Percentiles rank a stretch among this genome's conserved stretches.
Evolutionary conservation across 2,113 vertebrate genomes (phyloP).

Genomic region (Bos javanicus): DNA sequence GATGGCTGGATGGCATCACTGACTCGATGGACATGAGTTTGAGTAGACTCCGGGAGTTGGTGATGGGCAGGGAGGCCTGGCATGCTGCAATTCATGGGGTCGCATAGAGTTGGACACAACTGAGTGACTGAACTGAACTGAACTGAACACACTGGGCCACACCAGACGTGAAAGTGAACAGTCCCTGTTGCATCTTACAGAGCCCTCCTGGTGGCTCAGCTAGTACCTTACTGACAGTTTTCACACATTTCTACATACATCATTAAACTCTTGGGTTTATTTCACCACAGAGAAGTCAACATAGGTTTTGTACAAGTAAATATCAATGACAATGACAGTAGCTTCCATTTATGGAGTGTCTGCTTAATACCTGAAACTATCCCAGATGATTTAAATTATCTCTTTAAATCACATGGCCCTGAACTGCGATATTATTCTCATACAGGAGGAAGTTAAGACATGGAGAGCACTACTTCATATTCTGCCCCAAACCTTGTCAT

Average conservation of each 20-base stretch:
- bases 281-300: neutral
- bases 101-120: fast-evolving
- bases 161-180: fast-evolving
- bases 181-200: neutral
- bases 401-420: neutral
- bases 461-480: neutral
- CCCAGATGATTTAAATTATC: neutral
- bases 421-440: neutral
- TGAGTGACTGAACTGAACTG: no score
- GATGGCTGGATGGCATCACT: no score
- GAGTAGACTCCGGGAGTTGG: no score
- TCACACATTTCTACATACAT: neutral
- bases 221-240: neutral
- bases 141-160: neutral
- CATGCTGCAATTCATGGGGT: no score
- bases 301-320: neutral
- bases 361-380: neutral
- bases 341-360: neutral
- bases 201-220: neutral
- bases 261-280: neutral
- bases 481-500: neutral
- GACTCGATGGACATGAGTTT: no score
- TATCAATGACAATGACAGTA: neutral
- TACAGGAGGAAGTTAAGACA: neutral
- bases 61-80: no score